These are phyloP conservation scores for Eulemur rubriventer DNA, from an alignment of 2,797 vertebrate genomes.

Conservation along the genomic window DNA sequence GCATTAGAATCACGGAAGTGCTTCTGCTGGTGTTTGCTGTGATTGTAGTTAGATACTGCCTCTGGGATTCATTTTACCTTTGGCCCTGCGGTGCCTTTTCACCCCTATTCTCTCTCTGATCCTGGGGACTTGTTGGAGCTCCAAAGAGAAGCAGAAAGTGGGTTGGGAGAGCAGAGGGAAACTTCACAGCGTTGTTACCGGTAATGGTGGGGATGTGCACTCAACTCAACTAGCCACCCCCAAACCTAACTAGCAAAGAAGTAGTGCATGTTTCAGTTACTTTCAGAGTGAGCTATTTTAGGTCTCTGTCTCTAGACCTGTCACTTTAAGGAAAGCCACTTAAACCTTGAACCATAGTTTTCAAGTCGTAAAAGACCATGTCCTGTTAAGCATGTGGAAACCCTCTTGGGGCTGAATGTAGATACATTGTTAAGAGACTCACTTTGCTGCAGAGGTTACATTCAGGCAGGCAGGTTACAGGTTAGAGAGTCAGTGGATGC, in stretches of 20 bases:
- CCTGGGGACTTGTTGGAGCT: not conserved
- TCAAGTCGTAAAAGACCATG: not conserved
- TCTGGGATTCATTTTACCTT: not conserved
- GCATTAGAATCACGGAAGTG: not conserved
- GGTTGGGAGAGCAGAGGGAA: not conserved
- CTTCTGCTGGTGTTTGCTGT: not conserved
- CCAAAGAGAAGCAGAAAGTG: not conserved
- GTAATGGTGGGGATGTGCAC: rapidly evolving
- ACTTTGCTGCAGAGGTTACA: not conserved
- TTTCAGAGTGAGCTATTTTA: not conserved
- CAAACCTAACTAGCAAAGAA: not conserved
- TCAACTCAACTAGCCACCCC: not conserved
- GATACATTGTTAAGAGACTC: not conserved
- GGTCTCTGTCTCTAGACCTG: not conserved
- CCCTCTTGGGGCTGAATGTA: not conserved
- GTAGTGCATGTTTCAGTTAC: not conserved
- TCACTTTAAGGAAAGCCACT: not conserved
- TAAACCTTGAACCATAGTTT: not conserved
- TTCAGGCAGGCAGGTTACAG: not conserved
- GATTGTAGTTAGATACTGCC: not conserved
- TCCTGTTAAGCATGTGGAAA: not conserved
- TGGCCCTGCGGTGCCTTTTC: not conserved
- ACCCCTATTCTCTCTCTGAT: not conserved
- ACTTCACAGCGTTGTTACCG: not conserved
- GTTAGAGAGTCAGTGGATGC: not conserved